These are phyloP conservation scores for Bathynomus jamesi DNA, from an alignment of 1,140 invertebrate species.

Conservation along the genomic window DNA sequence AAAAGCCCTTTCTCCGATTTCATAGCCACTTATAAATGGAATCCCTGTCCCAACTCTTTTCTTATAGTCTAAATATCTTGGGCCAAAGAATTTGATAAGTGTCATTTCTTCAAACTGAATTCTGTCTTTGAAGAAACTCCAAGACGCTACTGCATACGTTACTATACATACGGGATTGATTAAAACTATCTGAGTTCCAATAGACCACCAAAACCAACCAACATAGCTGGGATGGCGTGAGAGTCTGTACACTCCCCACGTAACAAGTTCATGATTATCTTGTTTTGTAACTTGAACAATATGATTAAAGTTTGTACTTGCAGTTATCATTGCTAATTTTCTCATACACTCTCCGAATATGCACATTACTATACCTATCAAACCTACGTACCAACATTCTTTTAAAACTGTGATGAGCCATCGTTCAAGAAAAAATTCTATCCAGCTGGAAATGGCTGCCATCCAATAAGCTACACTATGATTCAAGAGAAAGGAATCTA, in stretches of 20 bases:
- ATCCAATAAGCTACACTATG: constrained; percentile 84
- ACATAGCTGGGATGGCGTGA: constrained; percentile 81
- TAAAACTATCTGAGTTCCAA: constrained; percentile 89
- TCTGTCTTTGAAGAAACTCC: constrained; percentile 85
- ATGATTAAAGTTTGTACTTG: constrained; percentile 90
- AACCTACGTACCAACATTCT: constrained; percentile 50
- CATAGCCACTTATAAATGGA: constrained; percentile 80
- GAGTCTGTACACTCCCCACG: constrained; percentile 74
- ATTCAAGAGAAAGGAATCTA: constrained; percentile 88
- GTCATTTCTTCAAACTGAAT: constrained; percentile 84
- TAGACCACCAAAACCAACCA: constrained; percentile 98
- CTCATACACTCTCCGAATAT: constrained; percentile 76
- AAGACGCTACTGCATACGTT: constrained; percentile 70
- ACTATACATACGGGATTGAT: constrained; percentile 85
- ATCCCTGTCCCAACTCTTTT: constrained; percentile 76
- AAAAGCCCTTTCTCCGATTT: too few relatives aligned
- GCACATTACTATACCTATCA: constrained; percentile 70
- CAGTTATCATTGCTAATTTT: constrained; percentile 91
- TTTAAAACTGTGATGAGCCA: constrained; percentile 68
- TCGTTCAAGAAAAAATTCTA: constrained; percentile 77
- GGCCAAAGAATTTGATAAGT: constrained; percentile 87
- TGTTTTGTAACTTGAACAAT: constrained; percentile 58
- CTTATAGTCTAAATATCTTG: constrained; percentile 83
- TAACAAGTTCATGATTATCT: constrained; percentile 80
- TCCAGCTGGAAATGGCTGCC: constrained; percentile 78